Percentiles rank a stretch among this genome's conserved stretches.
These are phyloP conservation scores for Zoanthus sociatus DNA, from an alignment of 92 coral and sea anemone species.

Conservation along the genomic window DNA sequence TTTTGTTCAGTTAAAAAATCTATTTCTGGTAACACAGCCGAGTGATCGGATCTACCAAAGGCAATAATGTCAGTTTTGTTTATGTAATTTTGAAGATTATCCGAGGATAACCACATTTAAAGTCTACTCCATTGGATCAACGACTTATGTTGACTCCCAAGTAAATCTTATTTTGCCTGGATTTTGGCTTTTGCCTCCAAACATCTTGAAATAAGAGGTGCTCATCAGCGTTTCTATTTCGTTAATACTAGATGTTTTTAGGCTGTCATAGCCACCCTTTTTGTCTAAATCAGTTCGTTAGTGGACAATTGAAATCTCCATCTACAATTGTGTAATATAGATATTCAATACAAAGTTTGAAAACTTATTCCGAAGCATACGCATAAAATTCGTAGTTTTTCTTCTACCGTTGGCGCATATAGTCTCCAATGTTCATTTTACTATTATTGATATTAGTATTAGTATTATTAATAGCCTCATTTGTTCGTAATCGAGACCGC, in stretches of 20 bases:
- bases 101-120: constrained; percentile 24
- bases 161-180: background rate
- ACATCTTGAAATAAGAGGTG: constrained; percentile 17
- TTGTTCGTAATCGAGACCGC: no score
- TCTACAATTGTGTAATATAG: background rate
- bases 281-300: constrained; percentile 10
- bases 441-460: no score
- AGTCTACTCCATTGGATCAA: constrained; percentile 35
- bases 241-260: constrained; percentile 19
- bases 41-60: constrained; percentile 43
- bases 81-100: constrained; percentile 35
- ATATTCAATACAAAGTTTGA: background rate
- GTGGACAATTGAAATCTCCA: constrained; percentile 24
- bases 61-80: background rate
- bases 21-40: constrained; percentile 15
- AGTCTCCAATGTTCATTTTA: no score
- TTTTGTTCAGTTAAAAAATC: constrained; percentile 10
- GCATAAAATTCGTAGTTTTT: no score
- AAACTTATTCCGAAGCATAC: background rate
- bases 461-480: no score
- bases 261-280: constrained; percentile 23
- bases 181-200: background rate
- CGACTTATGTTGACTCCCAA: background rate
- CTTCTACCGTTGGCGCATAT: no score
- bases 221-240: constrained; percentile 34